phyloP scores from a whole-genome alignment of 2,113 vertebrate genomes.

The Pollachius pollachius region DNA sequence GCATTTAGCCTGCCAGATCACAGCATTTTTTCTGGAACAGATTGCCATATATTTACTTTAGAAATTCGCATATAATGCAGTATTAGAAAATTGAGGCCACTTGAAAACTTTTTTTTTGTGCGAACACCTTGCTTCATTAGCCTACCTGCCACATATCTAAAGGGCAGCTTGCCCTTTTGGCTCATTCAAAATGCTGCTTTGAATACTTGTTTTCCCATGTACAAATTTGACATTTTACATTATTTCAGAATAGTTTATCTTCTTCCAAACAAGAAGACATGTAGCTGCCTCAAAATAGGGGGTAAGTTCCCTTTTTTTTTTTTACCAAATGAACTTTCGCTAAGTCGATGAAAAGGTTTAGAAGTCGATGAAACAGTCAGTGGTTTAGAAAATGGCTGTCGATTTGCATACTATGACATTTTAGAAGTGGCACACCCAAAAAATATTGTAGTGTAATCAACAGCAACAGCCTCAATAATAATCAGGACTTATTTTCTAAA shows the following conservation, averaged over 20 bases:
- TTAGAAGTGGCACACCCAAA: background rate
- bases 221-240: no score
- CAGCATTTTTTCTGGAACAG: constrained; percentile 26
- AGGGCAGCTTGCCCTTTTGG: background rate
- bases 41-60: constrained; percentile 17
- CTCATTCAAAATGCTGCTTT: no score
- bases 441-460: background rate
- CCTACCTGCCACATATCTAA: constrained; percentile 19
- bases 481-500: no score
- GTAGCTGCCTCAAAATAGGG: no score
- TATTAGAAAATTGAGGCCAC: constrained; percentile 5
- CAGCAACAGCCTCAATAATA: background rate
- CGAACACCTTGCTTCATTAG: constrained; percentile 13
- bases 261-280: no score
- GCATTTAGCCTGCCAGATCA: constrained; percentile 2
- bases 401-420: constrained; percentile 45
- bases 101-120: constrained; percentile 11
- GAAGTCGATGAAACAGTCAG: constrained; percentile 9
- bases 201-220: no score
- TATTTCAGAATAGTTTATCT: no score
- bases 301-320: background rate
- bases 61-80: constrained; percentile 3
- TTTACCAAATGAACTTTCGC: background rate
- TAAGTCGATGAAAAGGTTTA: background rate
- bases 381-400: constrained; percentile 8